Percentiles rank a stretch among this genome's conserved stretches.
These are phyloP conservation scores for Papilio polyxenes DNA, from an alignment of 1,140 invertebrate genomes.

Conservation along the genomic window DNA sequence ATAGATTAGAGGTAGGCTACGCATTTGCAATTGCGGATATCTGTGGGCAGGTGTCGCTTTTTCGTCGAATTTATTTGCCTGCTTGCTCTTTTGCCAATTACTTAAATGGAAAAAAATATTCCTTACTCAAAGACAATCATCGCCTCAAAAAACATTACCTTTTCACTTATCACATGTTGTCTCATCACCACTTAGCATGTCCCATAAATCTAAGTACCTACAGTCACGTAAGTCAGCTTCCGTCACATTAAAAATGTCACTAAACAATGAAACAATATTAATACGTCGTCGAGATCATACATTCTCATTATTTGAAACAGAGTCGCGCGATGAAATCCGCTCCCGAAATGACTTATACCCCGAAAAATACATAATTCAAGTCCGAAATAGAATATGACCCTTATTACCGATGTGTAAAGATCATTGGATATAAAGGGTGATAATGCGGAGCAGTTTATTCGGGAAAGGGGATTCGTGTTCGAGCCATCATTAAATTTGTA, in stretches of 20 bases:
- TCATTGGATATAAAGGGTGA: slow-evolving; percentile 25
- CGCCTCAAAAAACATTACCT: no score
- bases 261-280: slow-evolving; percentile 29
- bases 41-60: no score
- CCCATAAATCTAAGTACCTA: slow-evolving; percentile 23
- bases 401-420: slow-evolving; percentile 15
- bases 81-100: no score
- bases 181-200: neutral
- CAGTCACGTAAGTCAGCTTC: neutral
- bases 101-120: no score
- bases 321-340: slow-evolving; percentile 3
- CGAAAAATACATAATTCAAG: slow-evolving; percentile 27
- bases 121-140: no score
- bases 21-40: no score
- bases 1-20: no score
- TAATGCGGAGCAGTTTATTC: slow-evolving; percentile 20
- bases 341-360: slow-evolving; percentile 24
- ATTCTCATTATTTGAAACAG: slow-evolving; percentile 19
- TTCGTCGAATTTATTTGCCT: no score
- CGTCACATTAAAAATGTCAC: slow-evolving; percentile 17
- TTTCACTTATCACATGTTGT: neutral
- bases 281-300: slow-evolving; percentile 17
- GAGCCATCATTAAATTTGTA: slow-evolving; percentile 26
- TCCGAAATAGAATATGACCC: slow-evolving; percentile 14
- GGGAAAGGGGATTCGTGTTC: slow-evolving; percentile 21